Percentiles rank a stretch among this genome's conserved stretches.
Conservation (phyloP, 1,140 invertebrate genomes). For the Drosophila repleta region DNA sequence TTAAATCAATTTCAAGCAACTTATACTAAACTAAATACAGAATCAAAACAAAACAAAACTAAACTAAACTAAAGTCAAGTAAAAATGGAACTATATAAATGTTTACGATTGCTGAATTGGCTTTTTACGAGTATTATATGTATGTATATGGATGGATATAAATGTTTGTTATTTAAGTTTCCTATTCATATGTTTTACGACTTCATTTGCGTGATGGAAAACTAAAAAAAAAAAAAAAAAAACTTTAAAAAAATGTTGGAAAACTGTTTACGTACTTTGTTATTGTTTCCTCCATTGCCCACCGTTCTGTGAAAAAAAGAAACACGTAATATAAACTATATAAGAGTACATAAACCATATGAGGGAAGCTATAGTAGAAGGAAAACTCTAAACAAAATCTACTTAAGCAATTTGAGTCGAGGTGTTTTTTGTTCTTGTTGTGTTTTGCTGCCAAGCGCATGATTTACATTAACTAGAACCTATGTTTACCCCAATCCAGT, state of each 20-base stretch:
- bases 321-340: not conserved
- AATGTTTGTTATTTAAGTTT: conserved; percentile 16
- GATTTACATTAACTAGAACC: conserved; percentile 4
- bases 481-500: conserved; percentile 15
- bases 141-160: not conserved
- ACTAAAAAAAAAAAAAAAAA: not conserved
- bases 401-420: conserved; percentile 27
- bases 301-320: conserved; percentile 33
- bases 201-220: conserved; percentile 15
- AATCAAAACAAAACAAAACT: not conserved
- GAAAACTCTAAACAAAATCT: conserved; percentile 7
- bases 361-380: not conserved
- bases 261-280: conserved; percentile 24
- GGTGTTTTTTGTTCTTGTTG: too few relatives aligned
- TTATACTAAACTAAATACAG: conserved; percentile 19
- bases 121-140: conserved; percentile 11
- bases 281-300: conserved; percentile 47
- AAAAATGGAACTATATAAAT: conserved; percentile 1
- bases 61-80: conserved; percentile 5
- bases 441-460: conserved; percentile 22
- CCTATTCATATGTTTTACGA: conserved; percentile 12
- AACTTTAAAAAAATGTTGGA: conserved; percentile 18
- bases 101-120: conserved; percentile 21
- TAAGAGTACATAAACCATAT: not conserved
- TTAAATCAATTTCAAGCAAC: conserved; percentile 39